Percentiles rank a stretch among this genome's conserved stretches.
These are phyloP conservation scores for Drosophila neonasuta DNA, from an alignment of 2,888 invertebrate species.

Conservation along the genomic window DNA sequence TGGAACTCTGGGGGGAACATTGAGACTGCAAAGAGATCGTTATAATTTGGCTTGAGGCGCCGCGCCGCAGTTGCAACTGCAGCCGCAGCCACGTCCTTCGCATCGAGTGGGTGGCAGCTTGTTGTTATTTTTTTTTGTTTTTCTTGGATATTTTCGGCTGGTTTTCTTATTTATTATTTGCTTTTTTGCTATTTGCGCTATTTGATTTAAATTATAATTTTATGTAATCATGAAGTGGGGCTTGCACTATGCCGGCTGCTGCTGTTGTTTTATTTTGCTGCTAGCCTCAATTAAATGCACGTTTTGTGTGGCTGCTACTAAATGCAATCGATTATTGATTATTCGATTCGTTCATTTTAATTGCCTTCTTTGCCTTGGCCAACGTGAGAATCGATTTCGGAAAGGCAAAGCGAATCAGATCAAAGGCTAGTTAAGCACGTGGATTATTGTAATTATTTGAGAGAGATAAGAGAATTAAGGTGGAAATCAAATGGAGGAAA, in stretches of 20 bases:
- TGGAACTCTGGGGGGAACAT: constrained; percentile 46
- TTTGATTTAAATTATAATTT: constrained; percentile 78
- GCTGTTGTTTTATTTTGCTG: constrained; percentile 30
- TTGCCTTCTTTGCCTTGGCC: constrained; percentile 69
- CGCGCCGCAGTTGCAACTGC: constrained; percentile 74
- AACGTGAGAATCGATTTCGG: constrained; percentile 63
- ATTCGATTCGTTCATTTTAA: constrained; percentile 64
- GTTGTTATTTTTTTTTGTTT: constrained; percentile 40
- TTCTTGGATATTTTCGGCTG: constrained; percentile 47
- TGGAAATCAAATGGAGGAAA: not conserved
- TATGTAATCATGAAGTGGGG: constrained; percentile 70
- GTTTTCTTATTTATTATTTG: constrained; percentile 59
- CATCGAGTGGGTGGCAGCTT: constrained; percentile 67
- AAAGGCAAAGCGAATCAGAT: constrained; percentile 18
- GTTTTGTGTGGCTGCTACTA: constrained; percentile 63
- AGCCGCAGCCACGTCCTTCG: constrained; percentile 69
- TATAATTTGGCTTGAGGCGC: constrained; percentile 70
- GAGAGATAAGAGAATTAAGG: not conserved
- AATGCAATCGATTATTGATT: constrained; percentile 74
- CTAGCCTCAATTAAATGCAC: constrained; percentile 74
- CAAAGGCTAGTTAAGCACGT: constrained; percentile 24
- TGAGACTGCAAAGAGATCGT: constrained; percentile 65
- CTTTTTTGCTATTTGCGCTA: constrained; percentile 60
- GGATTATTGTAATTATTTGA: constrained; percentile 14
- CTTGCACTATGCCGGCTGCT: constrained; percentile 19